Conservation (phyloP, 2,797 vertebrate genomes). For the Acanthornis magna region DNA sequence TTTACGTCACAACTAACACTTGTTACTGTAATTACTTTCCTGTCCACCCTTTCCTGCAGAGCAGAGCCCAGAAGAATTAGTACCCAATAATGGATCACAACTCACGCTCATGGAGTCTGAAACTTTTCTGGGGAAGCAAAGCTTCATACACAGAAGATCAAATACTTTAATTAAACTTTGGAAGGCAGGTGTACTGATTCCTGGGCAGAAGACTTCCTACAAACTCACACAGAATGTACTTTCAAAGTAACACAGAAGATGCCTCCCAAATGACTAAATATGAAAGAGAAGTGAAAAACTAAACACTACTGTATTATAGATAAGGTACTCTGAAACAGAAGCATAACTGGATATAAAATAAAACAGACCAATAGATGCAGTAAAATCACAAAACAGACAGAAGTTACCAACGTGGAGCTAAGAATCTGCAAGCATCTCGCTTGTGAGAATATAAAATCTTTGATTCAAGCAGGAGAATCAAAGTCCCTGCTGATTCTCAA, state of each 20-base stretch:
- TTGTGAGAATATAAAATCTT: not conserved
- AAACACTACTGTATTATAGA: not conserved
- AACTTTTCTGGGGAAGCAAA: not conserved
- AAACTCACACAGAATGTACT: not conserved
- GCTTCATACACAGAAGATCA: not conserved
- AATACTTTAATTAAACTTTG: constrained; percentile 42
- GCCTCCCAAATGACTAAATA: not conserved
- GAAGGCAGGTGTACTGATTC: not conserved
- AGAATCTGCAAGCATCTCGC: not conserved
- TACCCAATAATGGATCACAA: constrained; percentile 35
- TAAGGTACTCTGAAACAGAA: not conserved
- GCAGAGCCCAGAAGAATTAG: constrained; percentile 40
- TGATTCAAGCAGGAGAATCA: not conserved
- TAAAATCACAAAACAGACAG: not conserved
- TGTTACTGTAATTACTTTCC: constrained; percentile 46
- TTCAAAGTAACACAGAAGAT: not conserved
- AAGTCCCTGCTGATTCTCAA: not conserved
- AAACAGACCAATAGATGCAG: not conserved
- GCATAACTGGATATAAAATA: not conserved
- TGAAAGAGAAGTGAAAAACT: not conserved
- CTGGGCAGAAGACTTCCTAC: not conserved
- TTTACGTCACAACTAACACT: constrained; percentile 13
- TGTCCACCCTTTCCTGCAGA: not conserved
- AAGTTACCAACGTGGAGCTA: not conserved
- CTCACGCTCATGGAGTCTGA: not conserved